A percentile compares a stretch with the other conserved stretches of the same genome.
phyloP scores from a whole-genome alignment of 2,113 vertebrate species.

The Apodemus speciosus region DNA sequence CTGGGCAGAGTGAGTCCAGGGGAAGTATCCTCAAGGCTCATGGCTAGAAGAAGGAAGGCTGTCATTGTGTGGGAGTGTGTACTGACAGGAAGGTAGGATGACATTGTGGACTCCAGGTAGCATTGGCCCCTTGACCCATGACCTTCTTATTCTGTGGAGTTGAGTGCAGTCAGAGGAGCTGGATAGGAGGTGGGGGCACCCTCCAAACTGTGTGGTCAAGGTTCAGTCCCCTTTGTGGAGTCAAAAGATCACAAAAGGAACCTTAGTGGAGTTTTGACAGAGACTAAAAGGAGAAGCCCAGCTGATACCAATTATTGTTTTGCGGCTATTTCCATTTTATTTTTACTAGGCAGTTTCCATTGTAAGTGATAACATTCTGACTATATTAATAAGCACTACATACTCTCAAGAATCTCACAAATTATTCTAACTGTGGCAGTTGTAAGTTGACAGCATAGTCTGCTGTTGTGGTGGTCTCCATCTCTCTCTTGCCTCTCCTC shows the following conservation, averaged over 20 bases:
- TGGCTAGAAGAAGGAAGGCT: rapidly evolving
- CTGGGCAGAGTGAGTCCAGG: background rate
- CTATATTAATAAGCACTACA: constrained; percentile 63
- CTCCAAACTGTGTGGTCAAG: background rate
- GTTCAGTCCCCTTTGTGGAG: background rate
- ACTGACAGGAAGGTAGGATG: background rate
- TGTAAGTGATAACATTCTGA: constrained; percentile 64
- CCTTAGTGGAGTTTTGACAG: constrained; percentile 1
- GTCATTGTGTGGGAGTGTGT: background rate
- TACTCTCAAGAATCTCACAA: constrained; percentile 44
- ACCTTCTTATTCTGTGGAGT: background rate
- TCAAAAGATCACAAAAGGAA: background rate
- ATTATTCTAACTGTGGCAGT: background rate
- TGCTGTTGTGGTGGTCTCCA: no score
- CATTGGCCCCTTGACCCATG: rapidly evolving
- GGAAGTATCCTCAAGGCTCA: background rate
- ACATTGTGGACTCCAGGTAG: background rate
- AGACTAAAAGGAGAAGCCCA: constrained; percentile 26
- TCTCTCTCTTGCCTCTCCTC: background rate
- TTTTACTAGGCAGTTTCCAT: constrained; percentile 59
- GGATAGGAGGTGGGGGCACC: background rate
- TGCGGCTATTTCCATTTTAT: constrained; percentile 44
- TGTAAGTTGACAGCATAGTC: constrained; percentile 19
- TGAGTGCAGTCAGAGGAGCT: background rate
- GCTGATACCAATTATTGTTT: constrained; percentile 36